Conservation (phyloP, 2,797 vertebrate species). For the Sciaenops ocellatus region DNA sequence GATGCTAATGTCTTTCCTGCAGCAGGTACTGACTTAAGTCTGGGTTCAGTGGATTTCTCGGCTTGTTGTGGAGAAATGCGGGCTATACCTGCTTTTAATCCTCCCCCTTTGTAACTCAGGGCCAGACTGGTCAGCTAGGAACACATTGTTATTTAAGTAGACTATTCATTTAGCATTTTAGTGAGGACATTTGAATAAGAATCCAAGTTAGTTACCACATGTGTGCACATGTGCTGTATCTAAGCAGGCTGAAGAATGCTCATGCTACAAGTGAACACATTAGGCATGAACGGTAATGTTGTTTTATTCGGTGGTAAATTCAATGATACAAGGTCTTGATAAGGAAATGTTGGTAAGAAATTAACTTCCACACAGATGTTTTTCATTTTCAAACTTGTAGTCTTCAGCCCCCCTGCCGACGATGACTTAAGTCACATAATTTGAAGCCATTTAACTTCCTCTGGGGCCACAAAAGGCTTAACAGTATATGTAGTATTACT, state of each 20-base stretch:
- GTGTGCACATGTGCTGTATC: not conserved
- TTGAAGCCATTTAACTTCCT: no score
- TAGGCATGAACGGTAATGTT: not conserved
- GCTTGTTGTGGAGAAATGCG: slow-evolving; percentile 5
- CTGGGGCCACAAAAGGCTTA: not conserved
- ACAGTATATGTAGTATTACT: not conserved
- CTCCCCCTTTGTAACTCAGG: slow-evolving; percentile 4
- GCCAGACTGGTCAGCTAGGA: not conserved
- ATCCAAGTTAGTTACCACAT: not conserved
- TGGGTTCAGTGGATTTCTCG: slow-evolving; percentile 1
- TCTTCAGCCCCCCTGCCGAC: not conserved
- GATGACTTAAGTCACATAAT: not conserved
- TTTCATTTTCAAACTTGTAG: not conserved
- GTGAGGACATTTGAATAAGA: not conserved
- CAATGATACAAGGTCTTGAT: not conserved
- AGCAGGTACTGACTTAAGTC: slow-evolving; percentile 14
- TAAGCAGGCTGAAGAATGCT: not conserved
- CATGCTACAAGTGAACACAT: not conserved
- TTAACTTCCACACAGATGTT: not conserved
- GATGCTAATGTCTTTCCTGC: slow-evolving; percentile 22
- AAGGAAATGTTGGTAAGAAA: no score
- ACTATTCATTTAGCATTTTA: slow-evolving; percentile 38
- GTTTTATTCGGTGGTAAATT: not conserved
- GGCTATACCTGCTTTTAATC: slow-evolving; percentile 38
- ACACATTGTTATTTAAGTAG: slow-evolving; percentile 50